Conservation (phyloP, 2,797 vertebrate genomes). For the Ataeniobius toweri region DNA sequence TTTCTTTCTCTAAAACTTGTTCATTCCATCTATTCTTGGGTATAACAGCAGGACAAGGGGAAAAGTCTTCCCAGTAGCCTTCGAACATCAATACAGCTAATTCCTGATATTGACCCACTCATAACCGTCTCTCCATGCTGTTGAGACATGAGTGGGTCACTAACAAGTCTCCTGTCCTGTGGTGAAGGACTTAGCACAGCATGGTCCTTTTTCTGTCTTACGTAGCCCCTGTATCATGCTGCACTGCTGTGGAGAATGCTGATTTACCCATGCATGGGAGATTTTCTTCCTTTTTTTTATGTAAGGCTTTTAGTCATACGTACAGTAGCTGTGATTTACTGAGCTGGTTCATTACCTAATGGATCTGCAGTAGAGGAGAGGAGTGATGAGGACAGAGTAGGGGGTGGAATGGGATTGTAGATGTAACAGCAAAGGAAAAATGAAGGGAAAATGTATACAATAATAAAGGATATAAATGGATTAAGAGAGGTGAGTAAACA, state of each 20-base stretch:
- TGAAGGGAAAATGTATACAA: background rate
- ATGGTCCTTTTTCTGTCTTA: conserved; percentile 39
- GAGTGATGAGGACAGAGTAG: conserved; percentile 21
- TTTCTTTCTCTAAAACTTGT: conserved; percentile 17
- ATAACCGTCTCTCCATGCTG: conserved; percentile 54
- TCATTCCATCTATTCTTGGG: conserved; percentile 30
- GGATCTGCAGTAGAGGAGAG: conserved; percentile 46
- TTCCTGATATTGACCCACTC: conserved; percentile 55
- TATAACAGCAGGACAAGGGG: conserved; percentile 21
- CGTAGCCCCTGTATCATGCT: conserved; percentile 51
- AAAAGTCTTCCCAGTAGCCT: conserved; percentile 31
- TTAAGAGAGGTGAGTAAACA: conserved; percentile 8
- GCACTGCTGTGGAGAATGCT: conserved; percentile 53
- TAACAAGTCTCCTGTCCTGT: conserved; percentile 38
- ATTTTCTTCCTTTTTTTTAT: conserved; percentile 68
- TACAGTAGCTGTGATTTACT: conserved; percentile 64
- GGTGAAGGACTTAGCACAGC: conserved; percentile 37
- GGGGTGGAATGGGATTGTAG: conserved; percentile 7
- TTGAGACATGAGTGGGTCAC: conserved; percentile 31
- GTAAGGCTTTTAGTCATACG: conserved; percentile 55
- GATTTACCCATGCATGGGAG: conserved; percentile 46
- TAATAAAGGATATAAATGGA: background rate
- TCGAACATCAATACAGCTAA: conserved; percentile 55
- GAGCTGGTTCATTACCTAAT: conserved; percentile 73
- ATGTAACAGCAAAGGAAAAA: conserved; percentile 6